A percentile compares a stretch with the other conserved stretches of the same genome.
These are phyloP conservation scores for Dasypogon diadema DNA, from an alignment of 2,888 invertebrate genomes.

Conservation along the genomic window DNA sequence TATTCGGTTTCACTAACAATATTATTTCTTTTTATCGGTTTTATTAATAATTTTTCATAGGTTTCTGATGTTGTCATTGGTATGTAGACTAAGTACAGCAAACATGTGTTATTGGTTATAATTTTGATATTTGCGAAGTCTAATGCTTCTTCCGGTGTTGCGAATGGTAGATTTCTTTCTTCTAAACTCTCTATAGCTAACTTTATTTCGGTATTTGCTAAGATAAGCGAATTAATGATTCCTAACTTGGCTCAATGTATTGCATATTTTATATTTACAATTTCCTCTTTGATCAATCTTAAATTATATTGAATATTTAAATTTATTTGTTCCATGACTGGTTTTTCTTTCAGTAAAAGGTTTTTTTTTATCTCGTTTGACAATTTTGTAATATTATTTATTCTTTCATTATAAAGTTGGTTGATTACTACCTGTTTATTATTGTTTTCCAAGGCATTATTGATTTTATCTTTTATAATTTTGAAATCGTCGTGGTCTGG, in stretches of 20 bases:
- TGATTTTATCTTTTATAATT: constrained; percentile 51
- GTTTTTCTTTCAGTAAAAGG: constrained; percentile 46
- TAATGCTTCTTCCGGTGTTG: constrained; percentile 49
- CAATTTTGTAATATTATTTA: constrained; percentile 51
- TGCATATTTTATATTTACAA: constrained; percentile 40
- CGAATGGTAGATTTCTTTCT: constrained; percentile 27
- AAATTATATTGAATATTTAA: constrained; percentile 53
- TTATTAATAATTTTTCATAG: constrained; percentile 34
- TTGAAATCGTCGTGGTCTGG: too few species aligned
- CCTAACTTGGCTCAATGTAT: constrained; percentile 55
- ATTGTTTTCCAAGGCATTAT: constrained; percentile 53
- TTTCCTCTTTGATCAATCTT: constrained; percentile 55
- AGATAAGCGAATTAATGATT: constrained; percentile 56
- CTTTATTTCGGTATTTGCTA: constrained; percentile 55
- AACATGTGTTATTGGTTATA: constrained; percentile 18
- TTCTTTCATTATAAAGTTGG: constrained; percentile 50
- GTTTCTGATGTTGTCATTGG: constrained; percentile 22
- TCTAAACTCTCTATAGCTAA: constrained; percentile 2
- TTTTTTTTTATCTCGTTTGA: neutral
- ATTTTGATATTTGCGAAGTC: constrained; percentile 49
- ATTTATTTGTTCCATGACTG: constrained; percentile 38
- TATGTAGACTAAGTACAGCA: constrained; percentile 42
- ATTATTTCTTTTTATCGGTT: constrained; percentile 34
- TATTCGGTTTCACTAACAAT: neutral
- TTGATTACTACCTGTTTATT: constrained; percentile 56